These are phyloP conservation scores for Ptychodera flava DNA, from an alignment of 35 echinoderm and acorn worm species.

Conservation along the genomic window DNA sequence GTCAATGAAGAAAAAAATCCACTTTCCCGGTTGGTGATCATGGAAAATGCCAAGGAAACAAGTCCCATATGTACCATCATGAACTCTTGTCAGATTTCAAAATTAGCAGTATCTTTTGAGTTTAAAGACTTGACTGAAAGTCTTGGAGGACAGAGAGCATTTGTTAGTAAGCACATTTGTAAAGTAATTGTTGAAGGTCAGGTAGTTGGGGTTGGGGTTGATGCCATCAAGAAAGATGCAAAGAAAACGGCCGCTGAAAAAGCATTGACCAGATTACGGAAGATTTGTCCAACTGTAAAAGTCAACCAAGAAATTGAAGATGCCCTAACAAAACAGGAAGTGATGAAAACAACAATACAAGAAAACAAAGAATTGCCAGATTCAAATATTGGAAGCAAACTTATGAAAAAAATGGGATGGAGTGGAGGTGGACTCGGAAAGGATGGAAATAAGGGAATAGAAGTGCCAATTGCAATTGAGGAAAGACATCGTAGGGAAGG, in stretches of 20 bases:
- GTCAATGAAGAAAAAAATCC: background rate
- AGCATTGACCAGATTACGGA: background rate
- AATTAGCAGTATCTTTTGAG: background rate
- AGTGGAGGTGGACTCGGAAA: constrained; percentile 12
- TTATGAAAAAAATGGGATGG: constrained; percentile 24
- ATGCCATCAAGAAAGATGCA: background rate
- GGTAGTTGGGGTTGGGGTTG: background rate
- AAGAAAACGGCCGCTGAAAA: background rate
- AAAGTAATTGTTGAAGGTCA: background rate
- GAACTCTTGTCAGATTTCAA: background rate
- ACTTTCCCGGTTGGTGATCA: background rate
- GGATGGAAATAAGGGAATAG: background rate
- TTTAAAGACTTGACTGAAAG: background rate
- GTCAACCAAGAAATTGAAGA: background rate
- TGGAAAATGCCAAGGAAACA: background rate
- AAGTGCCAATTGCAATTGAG: background rate
- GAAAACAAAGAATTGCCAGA: background rate
- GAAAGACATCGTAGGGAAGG: background rate
- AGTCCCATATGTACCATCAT: background rate
- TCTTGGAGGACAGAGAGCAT: background rate
- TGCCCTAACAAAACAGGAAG: background rate
- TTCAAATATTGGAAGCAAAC: constrained; percentile 5
- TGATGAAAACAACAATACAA: background rate
- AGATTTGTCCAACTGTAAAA: background rate
- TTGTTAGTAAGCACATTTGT: background rate